Evolutionary conservation across 1,140 invertebrate genomes (phyloP), one percentile per base, ranked within the genome.

Genomic region (Drosophila santomea): DNA sequence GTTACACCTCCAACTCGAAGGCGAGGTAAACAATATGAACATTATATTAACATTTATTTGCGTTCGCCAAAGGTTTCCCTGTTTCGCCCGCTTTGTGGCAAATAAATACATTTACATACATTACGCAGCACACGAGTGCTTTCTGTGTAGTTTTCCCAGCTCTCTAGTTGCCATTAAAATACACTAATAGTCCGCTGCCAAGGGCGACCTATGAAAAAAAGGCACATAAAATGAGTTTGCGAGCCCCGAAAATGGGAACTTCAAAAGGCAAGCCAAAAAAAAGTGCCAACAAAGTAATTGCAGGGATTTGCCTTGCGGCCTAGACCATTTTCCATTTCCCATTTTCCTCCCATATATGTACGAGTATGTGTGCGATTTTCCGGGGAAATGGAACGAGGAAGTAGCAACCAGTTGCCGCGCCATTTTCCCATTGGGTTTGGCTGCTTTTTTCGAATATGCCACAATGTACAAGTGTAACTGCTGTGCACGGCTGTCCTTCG

Each of bases 11-110:
- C 43, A 17, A 17, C 17, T 17, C 28, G 3, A 14, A 28, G 66
- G 74, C 36, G 25, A 47, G 41, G 83, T 59, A 78, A 86, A 82
- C 79, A 78, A 69, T 88, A 83, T 88, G 88, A 79, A 66, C 83
- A 88, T 88, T 86, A 80, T 79, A 88, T 88, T 88, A 88, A 89
- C 79, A 88, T 88, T 88, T 88, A 89, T 88, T 89, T 88, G 63
- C 67, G 73, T 88, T 82, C 32, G 47, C 80, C 69, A 62, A 79
- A 48, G 59, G 56, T 35, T 58, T 52, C 48, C 11, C 32, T 7
- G 32, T 3, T 23, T 28, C 35, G 15, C 23, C 54, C 25, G 8
- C 36, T 3, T 8, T 38, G 45, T 41, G 51, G 23, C 58, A 82
- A 86, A 86, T 86, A 86, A 86, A 86, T 83, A 88, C 75, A 88